A percentile compares a stretch with the other conserved stretches of the same genome.
Evolutionary conservation across 2,797 vertebrate genomes (phyloP).

Genomic region (Notolepis coatsorum): DNA sequence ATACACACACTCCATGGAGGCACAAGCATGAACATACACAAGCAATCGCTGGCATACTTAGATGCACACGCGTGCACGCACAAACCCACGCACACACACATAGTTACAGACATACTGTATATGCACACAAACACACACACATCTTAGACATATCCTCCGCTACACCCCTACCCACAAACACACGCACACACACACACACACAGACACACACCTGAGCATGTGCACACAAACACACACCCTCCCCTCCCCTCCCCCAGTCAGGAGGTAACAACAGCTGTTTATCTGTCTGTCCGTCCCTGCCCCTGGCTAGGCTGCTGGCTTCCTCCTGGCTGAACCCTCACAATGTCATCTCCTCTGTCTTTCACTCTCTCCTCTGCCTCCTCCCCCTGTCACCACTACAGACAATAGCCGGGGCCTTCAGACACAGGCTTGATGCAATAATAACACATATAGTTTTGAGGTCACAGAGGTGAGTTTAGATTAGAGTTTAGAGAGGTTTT

Average conservation of each 20-base stretch:
- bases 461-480: no score
- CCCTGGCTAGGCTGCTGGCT: conserved; percentile 82
- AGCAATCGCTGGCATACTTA: background rate
- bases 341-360: conserved; percentile 82
- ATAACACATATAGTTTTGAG: no score
- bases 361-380: no score
- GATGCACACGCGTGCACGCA: conserved; percentile 41
- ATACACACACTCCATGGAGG: conserved; percentile 20
- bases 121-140: conserved; percentile 60
- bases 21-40: conserved; percentile 31
- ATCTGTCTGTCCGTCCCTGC: conserved; percentile 78
- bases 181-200: conserved; percentile 23
- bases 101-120: conserved; percentile 17
- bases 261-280: conserved; percentile 86
- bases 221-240: conserved; percentile 60
- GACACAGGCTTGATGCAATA: no score
- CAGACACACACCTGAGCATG: conserved; percentile 20
- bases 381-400: no score
- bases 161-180: conserved; percentile 44
- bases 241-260: conserved; percentile 73
- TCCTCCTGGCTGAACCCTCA: conserved; percentile 80
- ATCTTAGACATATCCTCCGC: no score
- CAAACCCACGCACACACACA: conserved; percentile 33
- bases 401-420: no score
- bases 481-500: no score